Evolutionary conservation across 2,113 vertebrate species (phyloP).

Genomic region (Microtus pennsylvanicus): DNA sequence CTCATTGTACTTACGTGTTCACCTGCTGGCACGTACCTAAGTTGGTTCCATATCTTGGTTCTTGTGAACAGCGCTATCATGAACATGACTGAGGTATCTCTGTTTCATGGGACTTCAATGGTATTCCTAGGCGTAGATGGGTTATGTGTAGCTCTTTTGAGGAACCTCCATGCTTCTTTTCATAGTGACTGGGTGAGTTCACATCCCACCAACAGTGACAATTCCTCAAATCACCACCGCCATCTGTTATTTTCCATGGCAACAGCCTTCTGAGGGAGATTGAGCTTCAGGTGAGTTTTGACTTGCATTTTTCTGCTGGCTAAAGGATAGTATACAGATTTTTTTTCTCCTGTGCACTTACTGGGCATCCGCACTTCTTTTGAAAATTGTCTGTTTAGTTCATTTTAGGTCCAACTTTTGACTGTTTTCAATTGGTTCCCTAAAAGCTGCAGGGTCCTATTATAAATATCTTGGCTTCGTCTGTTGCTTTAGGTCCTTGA

Average conservation of each 20-base stretch:
- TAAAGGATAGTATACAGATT: background rate
- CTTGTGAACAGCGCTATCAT: too few relatives aligned
- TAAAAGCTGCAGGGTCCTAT: constrained; percentile 31
- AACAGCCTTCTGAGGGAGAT: background rate
- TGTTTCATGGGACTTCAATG: background rate
- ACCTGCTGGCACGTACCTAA: background rate
- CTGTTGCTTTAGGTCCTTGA: constrained; percentile 50
- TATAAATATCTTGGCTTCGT: constrained; percentile 16
- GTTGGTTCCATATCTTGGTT: background rate
- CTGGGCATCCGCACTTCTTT: background rate
- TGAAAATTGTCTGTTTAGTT: background rate
- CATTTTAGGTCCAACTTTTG: background rate
- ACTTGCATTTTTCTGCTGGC: background rate
- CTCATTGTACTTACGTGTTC: accelerated
- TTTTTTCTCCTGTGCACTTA: background rate
- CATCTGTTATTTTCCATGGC: background rate
- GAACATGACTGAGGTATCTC: background rate
- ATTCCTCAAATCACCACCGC: background rate
- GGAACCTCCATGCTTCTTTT: background rate
- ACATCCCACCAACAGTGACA: background rate
- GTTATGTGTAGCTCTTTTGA: background rate
- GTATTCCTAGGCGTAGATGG: background rate
- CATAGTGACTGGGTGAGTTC: background rate
- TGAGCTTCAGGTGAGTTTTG: background rate
- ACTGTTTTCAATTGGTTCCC: constrained; percentile 51